phyloP scores from a whole-genome alignment of 2,888 invertebrate species.

The Papilio elwesi region DNA sequence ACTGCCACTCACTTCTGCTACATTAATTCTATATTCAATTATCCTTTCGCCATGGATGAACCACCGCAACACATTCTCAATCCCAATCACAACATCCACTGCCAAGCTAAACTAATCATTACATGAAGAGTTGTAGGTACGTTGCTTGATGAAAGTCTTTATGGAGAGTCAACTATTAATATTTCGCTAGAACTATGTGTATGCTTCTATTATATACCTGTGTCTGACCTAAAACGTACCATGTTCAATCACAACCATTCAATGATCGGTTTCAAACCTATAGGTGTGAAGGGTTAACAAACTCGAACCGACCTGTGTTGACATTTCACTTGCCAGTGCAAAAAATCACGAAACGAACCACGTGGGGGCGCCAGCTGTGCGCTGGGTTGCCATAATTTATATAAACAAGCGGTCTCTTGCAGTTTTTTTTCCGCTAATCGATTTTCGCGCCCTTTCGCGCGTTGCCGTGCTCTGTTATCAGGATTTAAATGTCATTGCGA shows the following conservation, averaged over 20 bases:
- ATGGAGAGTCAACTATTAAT: too few relatives aligned
- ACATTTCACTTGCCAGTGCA: slow-evolving; percentile 54
- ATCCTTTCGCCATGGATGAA: too few relatives aligned
- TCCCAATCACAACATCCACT: too few relatives aligned
- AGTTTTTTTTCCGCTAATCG: slow-evolving; percentile 26
- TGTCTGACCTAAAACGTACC: not conserved
- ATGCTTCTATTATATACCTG: too few relatives aligned
- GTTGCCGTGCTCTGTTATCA: not conserved
- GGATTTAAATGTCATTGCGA: not conserved
- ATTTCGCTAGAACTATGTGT: too few relatives aligned
- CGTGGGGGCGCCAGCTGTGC: slow-evolving; percentile 49
- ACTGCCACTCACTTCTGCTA: too few relatives aligned
- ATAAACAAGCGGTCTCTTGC: not conserved
- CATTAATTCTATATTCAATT: too few relatives aligned
- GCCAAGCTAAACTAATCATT: too few relatives aligned
- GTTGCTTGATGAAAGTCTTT: too few relatives aligned
- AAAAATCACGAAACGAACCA: slow-evolving; percentile 56
- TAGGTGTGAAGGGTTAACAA: slow-evolving; percentile 50
- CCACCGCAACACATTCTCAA: too few relatives aligned
- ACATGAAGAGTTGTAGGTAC: too few relatives aligned
- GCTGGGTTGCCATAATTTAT: slow-evolving; percentile 37
- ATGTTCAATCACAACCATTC: not conserved
- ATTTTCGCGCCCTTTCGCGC: slow-evolving; percentile 27
- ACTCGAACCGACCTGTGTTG: slow-evolving; percentile 53
- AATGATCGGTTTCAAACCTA: too few relatives aligned